phyloP scores from a whole-genome alignment of 2,113 vertebrate genomes.

The Lipophrys pholis region DNA sequence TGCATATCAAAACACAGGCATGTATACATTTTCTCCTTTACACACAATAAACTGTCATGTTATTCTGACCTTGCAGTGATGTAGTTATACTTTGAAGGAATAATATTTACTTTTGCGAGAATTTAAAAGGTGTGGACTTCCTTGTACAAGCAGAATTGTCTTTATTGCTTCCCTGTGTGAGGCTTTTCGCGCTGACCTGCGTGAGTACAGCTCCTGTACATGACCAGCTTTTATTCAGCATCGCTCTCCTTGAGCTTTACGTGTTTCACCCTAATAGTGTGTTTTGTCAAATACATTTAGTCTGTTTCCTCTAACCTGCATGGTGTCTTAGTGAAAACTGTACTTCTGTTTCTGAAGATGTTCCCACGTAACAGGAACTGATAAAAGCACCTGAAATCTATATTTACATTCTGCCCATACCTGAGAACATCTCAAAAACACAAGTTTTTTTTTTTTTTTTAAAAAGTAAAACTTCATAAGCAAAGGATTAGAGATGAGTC shows the following conservation, averaged over 20 bases:
- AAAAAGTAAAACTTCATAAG: slow-evolving; percentile 42
- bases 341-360: background rate
- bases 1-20: too few relatives aligned
- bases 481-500: slow-evolving; percentile 55
- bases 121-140: background rate
- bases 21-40: too few relatives aligned
- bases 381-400: slow-evolving; percentile 17
- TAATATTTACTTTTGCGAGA: background rate
- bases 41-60: too few relatives aligned
- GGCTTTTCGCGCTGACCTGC: slow-evolving; percentile 39
- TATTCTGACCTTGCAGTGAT: too few relatives aligned
- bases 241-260: slow-evolving; percentile 37
- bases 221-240: slow-evolving; percentile 47
- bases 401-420: background rate
- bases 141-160: background rate
- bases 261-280: slow-evolving; percentile 29
- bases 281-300: slow-evolving; percentile 34
- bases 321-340: background rate
- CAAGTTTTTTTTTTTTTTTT: background rate
- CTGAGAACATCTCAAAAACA: slow-evolving; percentile 5
- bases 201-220: slow-evolving; percentile 31
- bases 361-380: background rate
- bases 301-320: slow-evolving; percentile 2
- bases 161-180: slow-evolving; percentile 2
- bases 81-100: too few relatives aligned